Evolutionary conservation across 2,113 vertebrate genomes (phyloP).

Genomic region (Notiomystis cincta): DNA sequence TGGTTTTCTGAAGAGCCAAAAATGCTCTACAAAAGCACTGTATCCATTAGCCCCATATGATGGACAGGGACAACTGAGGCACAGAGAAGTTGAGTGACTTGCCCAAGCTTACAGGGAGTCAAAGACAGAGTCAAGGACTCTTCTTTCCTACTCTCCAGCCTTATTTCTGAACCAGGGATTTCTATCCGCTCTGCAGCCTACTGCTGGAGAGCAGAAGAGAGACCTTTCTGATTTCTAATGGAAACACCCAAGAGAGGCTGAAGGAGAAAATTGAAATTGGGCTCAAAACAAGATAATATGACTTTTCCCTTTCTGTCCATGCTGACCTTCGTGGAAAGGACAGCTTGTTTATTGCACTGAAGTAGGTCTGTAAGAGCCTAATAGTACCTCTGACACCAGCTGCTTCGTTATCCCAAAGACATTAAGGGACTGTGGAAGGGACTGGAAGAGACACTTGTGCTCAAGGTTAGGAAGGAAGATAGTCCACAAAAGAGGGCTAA

Average conservation of each 20-base stretch:
- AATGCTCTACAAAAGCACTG: not conserved
- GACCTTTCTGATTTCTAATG: not conserved
- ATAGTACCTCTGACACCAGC: not conserved
- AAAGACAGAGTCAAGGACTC: not conserved
- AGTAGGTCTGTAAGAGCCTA: not conserved
- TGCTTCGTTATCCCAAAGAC: not conserved
- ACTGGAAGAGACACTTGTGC: not conserved
- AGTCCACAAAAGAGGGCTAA: not conserved
- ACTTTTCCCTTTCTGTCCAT: not conserved
- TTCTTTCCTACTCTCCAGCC: not conserved
- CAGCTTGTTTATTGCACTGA: constrained; percentile 10
- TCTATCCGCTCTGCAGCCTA: not conserved
- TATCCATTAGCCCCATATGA: not conserved
- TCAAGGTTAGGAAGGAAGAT: not conserved
- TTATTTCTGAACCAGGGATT: not conserved
- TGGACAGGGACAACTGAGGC: not conserved
- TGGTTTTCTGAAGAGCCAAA: not conserved
- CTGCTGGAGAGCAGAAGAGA: not conserved
- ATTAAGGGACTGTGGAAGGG: not conserved
- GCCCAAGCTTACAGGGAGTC: not conserved
- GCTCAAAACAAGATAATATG: not conserved
- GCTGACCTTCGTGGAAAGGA: not conserved
- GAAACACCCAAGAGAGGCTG: not conserved
- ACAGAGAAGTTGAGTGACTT: not conserved
- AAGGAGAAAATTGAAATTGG: not conserved